These are phyloP conservation scores for Homalodisca vitripennis DNA, from an alignment of 1,140 invertebrate species.

Conservation along the genomic window DNA sequence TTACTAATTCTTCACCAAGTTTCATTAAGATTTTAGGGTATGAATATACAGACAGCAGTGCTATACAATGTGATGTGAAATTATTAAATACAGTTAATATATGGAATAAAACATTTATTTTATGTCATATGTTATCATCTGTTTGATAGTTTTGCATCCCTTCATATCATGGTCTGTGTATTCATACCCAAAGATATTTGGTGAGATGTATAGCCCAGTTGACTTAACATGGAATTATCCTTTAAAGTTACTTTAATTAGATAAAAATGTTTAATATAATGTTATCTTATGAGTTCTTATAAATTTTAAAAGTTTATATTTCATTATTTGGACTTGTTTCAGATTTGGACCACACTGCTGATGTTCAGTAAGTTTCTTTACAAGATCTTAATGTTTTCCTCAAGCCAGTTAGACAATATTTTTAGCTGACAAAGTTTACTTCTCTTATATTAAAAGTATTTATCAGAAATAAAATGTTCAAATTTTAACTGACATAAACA, in stretches of 20 bases:
- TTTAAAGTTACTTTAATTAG: neutral
- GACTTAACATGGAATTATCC: neutral
- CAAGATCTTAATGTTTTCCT: too few relatives aligned
- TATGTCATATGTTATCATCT: too few relatives aligned
- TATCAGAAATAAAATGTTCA: neutral
- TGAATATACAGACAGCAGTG: too few relatives aligned
- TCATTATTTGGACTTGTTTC: conserved; percentile 47
- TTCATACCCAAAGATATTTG: neutral
- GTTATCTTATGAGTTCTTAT: neutral
- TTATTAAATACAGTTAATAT: too few relatives aligned
- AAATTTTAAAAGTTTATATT: neutral
- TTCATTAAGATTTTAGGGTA: too few relatives aligned
- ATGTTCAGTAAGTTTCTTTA: conserved; percentile 96
- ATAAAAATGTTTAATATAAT: neutral
- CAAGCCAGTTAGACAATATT: too few relatives aligned
- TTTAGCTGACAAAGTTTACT: conserved; percentile 10
- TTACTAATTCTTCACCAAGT: too few relatives aligned
- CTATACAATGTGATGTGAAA: too few relatives aligned
- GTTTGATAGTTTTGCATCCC: too few relatives aligned
- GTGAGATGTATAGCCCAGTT: neutral
- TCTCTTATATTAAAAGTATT: neutral
- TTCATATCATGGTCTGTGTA: neutral
- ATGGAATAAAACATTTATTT: too few relatives aligned
- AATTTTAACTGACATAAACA: neutral
- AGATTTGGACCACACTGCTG: conserved; percentile 97